phyloP scores from a whole-genome alignment of 2,888 invertebrate genomes.

The Tenthredo notha region DNA sequence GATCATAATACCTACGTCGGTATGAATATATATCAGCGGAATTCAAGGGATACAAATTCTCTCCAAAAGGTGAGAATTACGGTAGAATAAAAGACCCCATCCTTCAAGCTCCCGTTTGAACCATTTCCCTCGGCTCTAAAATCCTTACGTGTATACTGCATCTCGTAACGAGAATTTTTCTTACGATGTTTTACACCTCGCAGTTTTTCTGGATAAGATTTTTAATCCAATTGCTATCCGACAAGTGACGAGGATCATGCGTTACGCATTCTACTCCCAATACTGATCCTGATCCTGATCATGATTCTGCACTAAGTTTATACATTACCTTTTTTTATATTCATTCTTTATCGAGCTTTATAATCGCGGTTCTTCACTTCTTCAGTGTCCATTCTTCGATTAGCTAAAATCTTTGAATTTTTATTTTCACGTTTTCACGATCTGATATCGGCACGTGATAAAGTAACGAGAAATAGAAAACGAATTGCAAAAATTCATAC shows the following conservation, averaged over 20 bases:
- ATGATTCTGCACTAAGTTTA: not conserved
- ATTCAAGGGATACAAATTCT: conserved; percentile 47
- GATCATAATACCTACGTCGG: conserved; percentile 30
- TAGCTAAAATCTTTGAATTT: not conserved
- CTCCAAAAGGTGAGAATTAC: conserved; percentile 45
- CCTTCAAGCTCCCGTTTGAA: conserved; percentile 30
- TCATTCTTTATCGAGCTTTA: not conserved
- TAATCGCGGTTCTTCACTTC: not conserved
- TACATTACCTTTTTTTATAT: not conserved
- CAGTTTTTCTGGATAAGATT: not conserved
- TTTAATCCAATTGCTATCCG: conserved; percentile 29
- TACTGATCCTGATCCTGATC: not conserved
- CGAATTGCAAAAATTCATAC: not conserved
- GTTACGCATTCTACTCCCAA: not conserved
- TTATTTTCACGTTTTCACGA: not conserved
- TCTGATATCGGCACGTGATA: not conserved
- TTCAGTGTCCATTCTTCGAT: not conserved
- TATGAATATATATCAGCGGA: conserved; percentile 45
- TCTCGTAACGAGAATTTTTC: conserved; percentile 31
- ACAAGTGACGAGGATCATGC: conserved; percentile 8
- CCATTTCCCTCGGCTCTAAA: conserved; percentile 9
- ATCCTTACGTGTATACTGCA: conserved; percentile 19
- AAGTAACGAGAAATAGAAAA: not conserved
- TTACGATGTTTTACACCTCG: not conserved
- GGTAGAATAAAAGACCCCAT: conserved; percentile 38